Conservation (phyloP, 2,113 vertebrate species). For the Dolichotis patagonum region DNA sequence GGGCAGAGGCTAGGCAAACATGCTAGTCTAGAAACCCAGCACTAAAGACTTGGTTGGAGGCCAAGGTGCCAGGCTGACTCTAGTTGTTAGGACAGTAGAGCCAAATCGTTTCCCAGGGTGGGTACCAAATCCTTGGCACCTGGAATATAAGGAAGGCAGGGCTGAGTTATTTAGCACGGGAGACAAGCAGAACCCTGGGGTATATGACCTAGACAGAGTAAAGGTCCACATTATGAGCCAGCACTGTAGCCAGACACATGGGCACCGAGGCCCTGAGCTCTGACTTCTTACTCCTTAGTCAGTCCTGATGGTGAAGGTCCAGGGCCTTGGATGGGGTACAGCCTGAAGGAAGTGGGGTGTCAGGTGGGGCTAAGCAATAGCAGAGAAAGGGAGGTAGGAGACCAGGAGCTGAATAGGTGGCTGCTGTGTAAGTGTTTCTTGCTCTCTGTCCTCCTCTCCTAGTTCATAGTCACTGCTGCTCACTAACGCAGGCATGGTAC, state of each 20-base stretch:
- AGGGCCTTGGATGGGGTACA: neutral
- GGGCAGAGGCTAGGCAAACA: neutral
- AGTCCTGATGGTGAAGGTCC: neutral
- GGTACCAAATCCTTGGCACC: neutral
- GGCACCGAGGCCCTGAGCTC: neutral
- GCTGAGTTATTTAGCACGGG: neutral
- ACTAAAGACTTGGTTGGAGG: neutral
- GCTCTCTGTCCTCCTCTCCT: neutral
- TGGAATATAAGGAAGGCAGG: neutral
- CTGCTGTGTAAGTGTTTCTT: fast-evolving
- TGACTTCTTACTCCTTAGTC: neutral
- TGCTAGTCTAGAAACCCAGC: neutral
- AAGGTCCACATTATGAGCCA: neutral
- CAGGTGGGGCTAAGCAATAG: neutral
- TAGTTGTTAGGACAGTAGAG: neutral
- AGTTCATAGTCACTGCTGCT: neutral
- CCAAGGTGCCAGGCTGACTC: neutral
- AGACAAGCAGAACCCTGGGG: neutral
- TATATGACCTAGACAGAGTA: neutral
- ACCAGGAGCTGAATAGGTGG: neutral
- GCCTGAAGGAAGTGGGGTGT: neutral
- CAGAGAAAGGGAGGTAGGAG: neutral
- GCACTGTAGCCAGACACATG: neutral
- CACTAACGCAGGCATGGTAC: neutral
- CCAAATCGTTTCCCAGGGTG: neutral